Conservation (phyloP, 2,113 vertebrate genomes). For the Trichomycterus rosablanca region DNA sequence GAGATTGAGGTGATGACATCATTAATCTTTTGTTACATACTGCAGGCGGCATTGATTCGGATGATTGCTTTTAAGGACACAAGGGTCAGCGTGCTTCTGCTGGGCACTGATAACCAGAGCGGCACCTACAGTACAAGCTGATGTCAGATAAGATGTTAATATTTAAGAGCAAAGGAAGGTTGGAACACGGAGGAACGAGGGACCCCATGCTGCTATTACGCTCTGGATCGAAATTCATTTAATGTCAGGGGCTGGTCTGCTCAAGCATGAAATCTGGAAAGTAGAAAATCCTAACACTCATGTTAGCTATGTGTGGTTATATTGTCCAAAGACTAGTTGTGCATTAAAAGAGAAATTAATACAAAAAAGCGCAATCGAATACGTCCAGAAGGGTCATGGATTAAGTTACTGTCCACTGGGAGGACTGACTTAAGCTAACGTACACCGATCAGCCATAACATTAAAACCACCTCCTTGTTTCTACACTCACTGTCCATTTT, state of each 20-base stretch:
- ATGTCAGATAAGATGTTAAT: constrained; percentile 17
- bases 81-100: constrained; percentile 16
- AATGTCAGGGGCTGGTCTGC: constrained; percentile 10
- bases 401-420: neutral
- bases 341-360: constrained; percentile 16
- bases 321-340: constrained; percentile 6
- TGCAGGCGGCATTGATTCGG: constrained; percentile 11
- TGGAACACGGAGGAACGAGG: neutral
- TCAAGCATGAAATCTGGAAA: constrained; percentile 20
- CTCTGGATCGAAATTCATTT: constrained; percentile 40
- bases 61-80: constrained; percentile 22
- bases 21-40: constrained; percentile 23
- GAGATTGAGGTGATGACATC: constrained; percentile 15
- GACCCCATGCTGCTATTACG: neutral
- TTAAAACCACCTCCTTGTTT: too few relatives aligned
- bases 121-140: neutral
- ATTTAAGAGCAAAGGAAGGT: neutral
- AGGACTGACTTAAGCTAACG: too few relatives aligned
- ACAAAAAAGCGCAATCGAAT: neutral
- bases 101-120: constrained; percentile 18
- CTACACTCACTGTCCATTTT: too few relatives aligned
- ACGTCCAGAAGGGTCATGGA: neutral
- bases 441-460: too few relatives aligned
- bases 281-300: constrained; percentile 8
- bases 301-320: constrained; percentile 27